Conservation (phyloP, 2,888 invertebrate species). For the Brachyopa scutellaris region DNA sequence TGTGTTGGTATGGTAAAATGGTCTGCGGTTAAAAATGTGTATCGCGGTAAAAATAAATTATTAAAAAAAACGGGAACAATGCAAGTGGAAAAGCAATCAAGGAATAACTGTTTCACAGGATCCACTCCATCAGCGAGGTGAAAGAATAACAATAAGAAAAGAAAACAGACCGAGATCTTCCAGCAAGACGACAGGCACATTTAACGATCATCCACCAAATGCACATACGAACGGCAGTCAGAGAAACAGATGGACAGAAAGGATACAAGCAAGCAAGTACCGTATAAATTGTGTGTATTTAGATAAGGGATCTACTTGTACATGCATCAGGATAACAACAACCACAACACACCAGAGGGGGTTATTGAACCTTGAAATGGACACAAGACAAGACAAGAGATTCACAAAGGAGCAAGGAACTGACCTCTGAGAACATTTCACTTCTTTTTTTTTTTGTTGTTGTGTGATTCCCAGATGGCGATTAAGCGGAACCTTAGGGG, state of each 20-base stretch:
- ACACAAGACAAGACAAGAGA: neutral
- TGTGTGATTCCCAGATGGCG: too few species aligned
- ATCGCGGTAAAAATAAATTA: slow-evolving; percentile 54
- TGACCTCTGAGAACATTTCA: slow-evolving; percentile 33
- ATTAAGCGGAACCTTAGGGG: too few species aligned
- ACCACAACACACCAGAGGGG: neutral
- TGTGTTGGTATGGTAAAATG: slow-evolving; percentile 24
- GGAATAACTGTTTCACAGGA: slow-evolving; percentile 46
- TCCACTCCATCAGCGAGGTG: slow-evolving; percentile 28
- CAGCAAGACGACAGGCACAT: slow-evolving; percentile 38
- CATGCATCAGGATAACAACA: too few species aligned
- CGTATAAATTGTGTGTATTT: slow-evolving; percentile 29
- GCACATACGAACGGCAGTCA: neutral
- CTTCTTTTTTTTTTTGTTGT: too few species aligned
- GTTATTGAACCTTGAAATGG: slow-evolving; percentile 33
- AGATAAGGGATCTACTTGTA: slow-evolving; percentile 17
- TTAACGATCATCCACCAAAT: slow-evolving; percentile 28
- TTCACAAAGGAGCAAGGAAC: slow-evolving; percentile 5
- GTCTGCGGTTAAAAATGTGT: slow-evolving; percentile 54
- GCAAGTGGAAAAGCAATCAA: slow-evolving; percentile 32
- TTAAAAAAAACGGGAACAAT: slow-evolving; percentile 37
- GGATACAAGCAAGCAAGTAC: slow-evolving; percentile 12
- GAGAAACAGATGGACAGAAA: slow-evolving; percentile 49
- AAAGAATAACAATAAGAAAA: slow-evolving; percentile 33
- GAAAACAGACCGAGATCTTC: slow-evolving; percentile 39